phyloP scores from a whole-genome alignment of 2,888 invertebrate genomes.

The Limnephilus rhombicus region DNA sequence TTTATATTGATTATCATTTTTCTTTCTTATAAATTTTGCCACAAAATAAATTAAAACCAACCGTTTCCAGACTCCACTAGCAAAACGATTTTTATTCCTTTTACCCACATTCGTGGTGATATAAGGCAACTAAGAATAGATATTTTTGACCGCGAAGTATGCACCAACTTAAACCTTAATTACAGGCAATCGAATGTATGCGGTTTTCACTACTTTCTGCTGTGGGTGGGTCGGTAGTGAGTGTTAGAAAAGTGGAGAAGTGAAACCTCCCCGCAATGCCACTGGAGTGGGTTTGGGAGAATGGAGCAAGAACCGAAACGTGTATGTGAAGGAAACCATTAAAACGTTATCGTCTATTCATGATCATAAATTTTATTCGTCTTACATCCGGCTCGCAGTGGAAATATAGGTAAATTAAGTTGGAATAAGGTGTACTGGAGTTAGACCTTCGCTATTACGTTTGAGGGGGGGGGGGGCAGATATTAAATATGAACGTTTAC shows the following conservation, averaged over 20 bases:
- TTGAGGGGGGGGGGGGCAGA: constrained; percentile 12
- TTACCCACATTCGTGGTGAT: no score
- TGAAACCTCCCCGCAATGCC: not conserved
- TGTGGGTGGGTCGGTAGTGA: not conserved
- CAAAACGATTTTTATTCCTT: not conserved
- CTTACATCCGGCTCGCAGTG: constrained; percentile 62
- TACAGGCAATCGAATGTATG: constrained; percentile 37
- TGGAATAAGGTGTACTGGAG: constrained; percentile 54
- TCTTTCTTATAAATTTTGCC: no score
- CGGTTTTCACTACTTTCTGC: constrained; percentile 32
- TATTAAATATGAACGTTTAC: constrained; percentile 25
- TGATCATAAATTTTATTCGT: constrained; percentile 66
- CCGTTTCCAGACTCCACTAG: not conserved
- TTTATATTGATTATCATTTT: not conserved
- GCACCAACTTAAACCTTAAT: constrained; percentile 2
- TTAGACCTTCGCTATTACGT: constrained; percentile 24
- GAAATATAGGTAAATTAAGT: constrained; percentile 63
- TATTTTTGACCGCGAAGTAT: no score
- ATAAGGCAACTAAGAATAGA: no score
- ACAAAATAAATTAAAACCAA: no score
- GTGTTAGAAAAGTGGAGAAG: not conserved
- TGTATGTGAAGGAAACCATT: constrained; percentile 60
- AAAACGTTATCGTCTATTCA: constrained; percentile 65
- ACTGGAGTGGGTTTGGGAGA: constrained; percentile 30
- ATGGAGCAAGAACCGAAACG: not conserved